phyloP scores from a whole-genome alignment of 2,113 vertebrate species.

The Nothocercus julius region DNA sequence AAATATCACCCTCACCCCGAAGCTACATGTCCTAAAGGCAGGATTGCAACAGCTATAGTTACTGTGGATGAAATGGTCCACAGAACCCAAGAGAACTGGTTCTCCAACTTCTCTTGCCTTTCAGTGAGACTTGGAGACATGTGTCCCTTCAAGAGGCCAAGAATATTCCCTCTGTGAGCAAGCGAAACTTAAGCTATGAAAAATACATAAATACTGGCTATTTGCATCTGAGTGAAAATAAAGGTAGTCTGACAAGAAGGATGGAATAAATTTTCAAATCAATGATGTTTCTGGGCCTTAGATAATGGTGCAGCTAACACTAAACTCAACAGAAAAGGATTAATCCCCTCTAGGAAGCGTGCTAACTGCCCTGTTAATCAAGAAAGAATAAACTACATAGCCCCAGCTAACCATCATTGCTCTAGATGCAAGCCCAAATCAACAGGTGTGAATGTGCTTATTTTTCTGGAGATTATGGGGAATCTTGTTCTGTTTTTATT shows the following conservation, averaged over 20 bases:
- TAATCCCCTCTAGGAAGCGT: not conserved
- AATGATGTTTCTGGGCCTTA: not conserved
- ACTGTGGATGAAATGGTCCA: not conserved
- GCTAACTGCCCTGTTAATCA: slow-evolving; percentile 12
- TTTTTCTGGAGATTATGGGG: slow-evolving; percentile 56
- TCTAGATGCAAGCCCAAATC: slow-evolving; percentile 50
- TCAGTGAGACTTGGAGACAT: not conserved
- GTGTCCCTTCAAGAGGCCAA: not conserved
- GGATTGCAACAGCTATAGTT: not conserved
- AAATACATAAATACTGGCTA: not conserved
- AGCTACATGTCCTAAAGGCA: not conserved
- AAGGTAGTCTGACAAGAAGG: slow-evolving; percentile 45
- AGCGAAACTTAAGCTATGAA: not conserved
- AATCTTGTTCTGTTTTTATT: slow-evolving; percentile 43
- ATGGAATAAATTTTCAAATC: not conserved
- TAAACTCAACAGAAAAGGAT: slow-evolving; percentile 17
- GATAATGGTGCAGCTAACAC: not conserved
- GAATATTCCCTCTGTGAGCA: not conserved
- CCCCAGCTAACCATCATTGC: not conserved
- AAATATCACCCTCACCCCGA: not conserved
- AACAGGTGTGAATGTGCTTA: not conserved
- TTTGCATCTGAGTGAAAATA: slow-evolving; percentile 37
- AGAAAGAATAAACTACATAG: slow-evolving; percentile 26
- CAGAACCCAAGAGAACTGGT: not conserved
- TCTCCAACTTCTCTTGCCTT: not conserved